phyloP scores from a whole-genome alignment of 2,797 vertebrate genomes.

The Brachyrhaphis roseni region DNA sequence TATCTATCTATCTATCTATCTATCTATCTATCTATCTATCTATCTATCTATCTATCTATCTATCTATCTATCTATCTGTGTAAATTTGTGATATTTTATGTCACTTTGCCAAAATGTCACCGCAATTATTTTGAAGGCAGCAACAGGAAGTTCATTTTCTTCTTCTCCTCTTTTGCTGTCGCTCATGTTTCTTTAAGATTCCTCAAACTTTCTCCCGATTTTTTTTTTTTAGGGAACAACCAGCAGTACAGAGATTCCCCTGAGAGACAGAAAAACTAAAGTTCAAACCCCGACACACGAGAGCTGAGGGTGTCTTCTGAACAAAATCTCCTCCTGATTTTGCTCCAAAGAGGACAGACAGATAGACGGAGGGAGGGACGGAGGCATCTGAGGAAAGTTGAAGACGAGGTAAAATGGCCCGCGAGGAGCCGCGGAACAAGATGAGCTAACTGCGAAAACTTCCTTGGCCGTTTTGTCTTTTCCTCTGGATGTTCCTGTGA shows the following conservation, averaged over 20 bases:
- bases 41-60: conserved; percentile 1
- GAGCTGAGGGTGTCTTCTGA: neutral
- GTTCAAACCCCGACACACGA: neutral
- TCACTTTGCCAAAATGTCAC: neutral
- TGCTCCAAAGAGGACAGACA: neutral
- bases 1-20: neutral
- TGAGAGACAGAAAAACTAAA: neutral
- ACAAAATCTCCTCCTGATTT: neutral
- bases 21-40: neutral
- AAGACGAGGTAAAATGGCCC: neutral
- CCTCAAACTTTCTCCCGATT: neutral
- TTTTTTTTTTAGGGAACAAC: neutral
- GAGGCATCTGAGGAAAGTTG: neutral
- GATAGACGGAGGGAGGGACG: too few relatives aligned
- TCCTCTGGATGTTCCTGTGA: neutral
- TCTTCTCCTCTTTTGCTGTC: neutral
- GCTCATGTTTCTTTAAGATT: conserved; percentile 3
- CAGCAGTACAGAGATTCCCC: neutral
- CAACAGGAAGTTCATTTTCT: conserved; percentile 1
- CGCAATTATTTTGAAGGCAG: neutral
- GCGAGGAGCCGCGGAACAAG: neutral
- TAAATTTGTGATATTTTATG: neutral
- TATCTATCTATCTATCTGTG: neutral
- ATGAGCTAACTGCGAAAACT: neutral
- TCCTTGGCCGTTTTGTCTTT: neutral